Percentiles rank a stretch among this genome's conserved stretches.
Conservation (phyloP, 2,113 vertebrate genomes). For the human (Homo sapiens) region DNA sequence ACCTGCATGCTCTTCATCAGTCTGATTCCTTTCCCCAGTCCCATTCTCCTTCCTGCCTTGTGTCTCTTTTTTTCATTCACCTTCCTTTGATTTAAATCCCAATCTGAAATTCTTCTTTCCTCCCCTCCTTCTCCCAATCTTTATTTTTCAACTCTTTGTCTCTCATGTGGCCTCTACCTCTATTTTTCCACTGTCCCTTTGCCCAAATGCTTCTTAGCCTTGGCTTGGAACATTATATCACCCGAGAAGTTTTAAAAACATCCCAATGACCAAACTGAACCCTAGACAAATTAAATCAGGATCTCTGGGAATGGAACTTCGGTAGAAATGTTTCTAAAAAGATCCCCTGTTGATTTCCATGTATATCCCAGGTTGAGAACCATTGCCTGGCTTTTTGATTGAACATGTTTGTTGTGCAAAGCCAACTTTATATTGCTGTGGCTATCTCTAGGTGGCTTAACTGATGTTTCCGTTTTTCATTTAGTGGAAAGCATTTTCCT, state of each 20-base stretch:
- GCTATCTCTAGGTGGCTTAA: neutral
- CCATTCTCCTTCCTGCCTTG: neutral
- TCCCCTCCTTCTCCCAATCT: neutral
- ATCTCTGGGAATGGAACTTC: constrained; percentile 16
- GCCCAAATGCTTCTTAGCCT: neutral
- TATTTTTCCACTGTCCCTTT: neutral
- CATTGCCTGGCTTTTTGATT: neutral
- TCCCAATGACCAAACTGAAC: neutral
- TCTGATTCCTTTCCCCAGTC: neutral
- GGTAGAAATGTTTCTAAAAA: constrained; percentile 11
- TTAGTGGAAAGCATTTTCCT: constrained; percentile 6
- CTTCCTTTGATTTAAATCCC: neutral
- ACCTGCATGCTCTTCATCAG: neutral
- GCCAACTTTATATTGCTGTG: neutral
- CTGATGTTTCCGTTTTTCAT: neutral
- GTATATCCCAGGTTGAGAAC: neutral
- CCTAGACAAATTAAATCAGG: neutral
- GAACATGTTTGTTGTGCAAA: neutral
- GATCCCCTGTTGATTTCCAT: neutral
- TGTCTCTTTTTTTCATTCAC: neutral
- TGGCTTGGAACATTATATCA: neutral
- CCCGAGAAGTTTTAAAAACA: neutral
- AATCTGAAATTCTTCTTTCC: neutral
- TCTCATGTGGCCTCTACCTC: neutral
- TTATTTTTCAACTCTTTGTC: neutral